Percentiles rank a stretch among this genome's conserved stretches.
Evolutionary conservation across 2,888 invertebrate species (phyloP).

Genomic region (Nysson spinosus): DNA sequence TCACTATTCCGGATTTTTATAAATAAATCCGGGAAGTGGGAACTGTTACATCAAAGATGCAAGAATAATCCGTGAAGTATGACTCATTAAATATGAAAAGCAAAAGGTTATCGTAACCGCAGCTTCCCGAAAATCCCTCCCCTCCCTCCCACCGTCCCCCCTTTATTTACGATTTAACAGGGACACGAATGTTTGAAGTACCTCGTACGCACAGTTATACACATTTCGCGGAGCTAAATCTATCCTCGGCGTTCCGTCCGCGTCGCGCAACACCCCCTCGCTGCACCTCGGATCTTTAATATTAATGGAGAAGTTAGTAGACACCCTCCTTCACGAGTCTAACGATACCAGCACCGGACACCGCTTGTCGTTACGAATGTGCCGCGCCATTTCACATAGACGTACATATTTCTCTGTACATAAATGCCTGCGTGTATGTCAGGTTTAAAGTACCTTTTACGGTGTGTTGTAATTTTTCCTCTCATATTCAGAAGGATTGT

Average conservation of each 20-base stretch:
- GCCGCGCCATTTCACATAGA: constrained; percentile 25
- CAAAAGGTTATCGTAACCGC: too few species aligned
- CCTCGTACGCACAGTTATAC: constrained; percentile 29
- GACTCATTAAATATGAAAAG: too few species aligned
- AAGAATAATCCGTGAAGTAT: too few species aligned
- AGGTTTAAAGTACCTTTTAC: too few species aligned
- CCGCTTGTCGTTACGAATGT: constrained; percentile 23
- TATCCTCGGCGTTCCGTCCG: constrained; percentile 35
- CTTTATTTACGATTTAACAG: constrained; percentile 40
- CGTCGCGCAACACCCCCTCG: constrained; percentile 25
- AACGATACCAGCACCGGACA: constrained; percentile 43
- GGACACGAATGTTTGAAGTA: constrained; percentile 5
- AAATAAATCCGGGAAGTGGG: too few species aligned
- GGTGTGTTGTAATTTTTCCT: too few species aligned
- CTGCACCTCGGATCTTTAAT: constrained; percentile 72
- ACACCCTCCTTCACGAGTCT: constrained; percentile 55
- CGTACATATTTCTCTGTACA: constrained; percentile 20
- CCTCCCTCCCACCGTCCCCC: constrained; percentile 8
- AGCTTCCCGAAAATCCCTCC: neutral
- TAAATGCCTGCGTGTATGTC: too few species aligned
- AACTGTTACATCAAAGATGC: too few species aligned
- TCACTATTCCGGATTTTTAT: too few species aligned
- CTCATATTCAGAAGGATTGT: too few species aligned
- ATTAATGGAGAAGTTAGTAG: constrained; percentile 76
- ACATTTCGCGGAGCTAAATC: constrained; percentile 40